These are phyloP conservation scores for Drosophila diplacantha DNA, from an alignment of 2,888 invertebrate species.

Conservation along the genomic window DNA sequence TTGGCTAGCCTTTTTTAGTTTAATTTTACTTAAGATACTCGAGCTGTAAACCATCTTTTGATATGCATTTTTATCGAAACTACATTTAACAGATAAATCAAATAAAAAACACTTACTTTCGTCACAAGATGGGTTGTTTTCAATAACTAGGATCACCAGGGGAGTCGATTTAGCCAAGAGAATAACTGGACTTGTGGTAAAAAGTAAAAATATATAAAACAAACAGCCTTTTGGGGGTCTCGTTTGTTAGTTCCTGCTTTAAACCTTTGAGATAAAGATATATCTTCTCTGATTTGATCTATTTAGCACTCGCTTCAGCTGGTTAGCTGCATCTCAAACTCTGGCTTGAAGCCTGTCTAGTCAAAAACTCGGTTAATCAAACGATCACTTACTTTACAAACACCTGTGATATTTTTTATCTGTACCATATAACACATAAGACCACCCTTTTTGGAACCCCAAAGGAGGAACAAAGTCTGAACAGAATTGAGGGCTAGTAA, in stretches of 20 bases:
- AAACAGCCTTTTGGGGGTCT: too few relatives aligned
- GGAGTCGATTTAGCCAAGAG: too few relatives aligned
- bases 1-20: conserved; percentile 44
- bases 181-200: neutral
- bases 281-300: neutral
- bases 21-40: conserved; percentile 31
- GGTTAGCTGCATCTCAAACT: too few relatives aligned
- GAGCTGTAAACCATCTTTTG: conserved; percentile 41
- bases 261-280: neutral
- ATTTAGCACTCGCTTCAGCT: too few relatives aligned
- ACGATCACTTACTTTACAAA: neutral
- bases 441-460: neutral
- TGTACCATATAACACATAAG: neutral
- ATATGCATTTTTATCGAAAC: conserved; percentile 27
- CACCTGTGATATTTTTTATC: conserved; percentile 1
- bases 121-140: conserved; percentile 1
- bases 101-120: conserved; percentile 4
- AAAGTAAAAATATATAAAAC: too few relatives aligned
- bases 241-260: neutral
- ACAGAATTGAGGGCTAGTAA: too few relatives aligned
- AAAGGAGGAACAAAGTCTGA: neutral
- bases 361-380: neutral
- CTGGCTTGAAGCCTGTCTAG: too few relatives aligned
- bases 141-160: too few relatives aligned
- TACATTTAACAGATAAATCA: conserved; percentile 43